A percentile compares a stretch with the other conserved stretches of the same genome.
Evolutionary conservation across 2,888 invertebrate species (phyloP).

Genomic region (Siphonodentalium dalli): DNA sequence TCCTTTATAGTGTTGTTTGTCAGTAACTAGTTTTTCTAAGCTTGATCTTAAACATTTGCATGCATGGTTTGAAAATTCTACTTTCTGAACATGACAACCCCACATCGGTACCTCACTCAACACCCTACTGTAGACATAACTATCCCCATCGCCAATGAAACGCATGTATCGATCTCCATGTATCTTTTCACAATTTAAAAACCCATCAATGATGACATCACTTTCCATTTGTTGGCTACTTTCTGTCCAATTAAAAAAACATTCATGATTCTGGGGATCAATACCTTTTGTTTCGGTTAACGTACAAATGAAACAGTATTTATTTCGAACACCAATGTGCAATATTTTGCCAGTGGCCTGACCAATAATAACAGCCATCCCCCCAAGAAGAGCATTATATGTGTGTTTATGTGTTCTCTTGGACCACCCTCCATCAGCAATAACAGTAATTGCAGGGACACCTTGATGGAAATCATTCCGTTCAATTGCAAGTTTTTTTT

Average conservation of each 20-base stretch:
- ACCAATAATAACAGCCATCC: conserved; percentile 20
- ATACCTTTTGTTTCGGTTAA: conserved; percentile 3
- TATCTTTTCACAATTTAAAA: conserved; percentile 10
- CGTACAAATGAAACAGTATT: conserved; percentile 15
- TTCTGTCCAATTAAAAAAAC: conserved; percentile 24
- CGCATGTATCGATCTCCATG: conserved; percentile 21
- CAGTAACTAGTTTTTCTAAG: conserved; percentile 13
- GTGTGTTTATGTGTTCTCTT: conserved; percentile 24
- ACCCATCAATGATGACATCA: conserved; percentile 25
- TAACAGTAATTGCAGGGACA: conserved; percentile 19
- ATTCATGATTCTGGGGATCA: conserved; percentile 14
- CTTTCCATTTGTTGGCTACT: conserved; percentile 26
- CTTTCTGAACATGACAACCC: conserved; percentile 11
- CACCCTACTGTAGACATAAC: conserved; percentile 14
- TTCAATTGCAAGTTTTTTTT: conserved; percentile 11
- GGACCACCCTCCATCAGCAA: conserved; percentile 22
- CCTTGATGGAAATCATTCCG: conserved; percentile 11
- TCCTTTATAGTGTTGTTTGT: conserved; percentile 10
- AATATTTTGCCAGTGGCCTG: conserved; percentile 9
- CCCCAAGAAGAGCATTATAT: conserved; percentile 15
- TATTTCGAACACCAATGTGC: conserved; percentile 17
- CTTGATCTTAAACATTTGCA: conserved; percentile 17
- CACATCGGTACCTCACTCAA: conserved; percentile 11
- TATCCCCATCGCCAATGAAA: conserved; percentile 25
- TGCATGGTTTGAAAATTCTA: conserved; percentile 18